Evolutionary conservation across 2,888 invertebrate genomes (phyloP).

Genomic region (Melanchra persicariae): DNA sequence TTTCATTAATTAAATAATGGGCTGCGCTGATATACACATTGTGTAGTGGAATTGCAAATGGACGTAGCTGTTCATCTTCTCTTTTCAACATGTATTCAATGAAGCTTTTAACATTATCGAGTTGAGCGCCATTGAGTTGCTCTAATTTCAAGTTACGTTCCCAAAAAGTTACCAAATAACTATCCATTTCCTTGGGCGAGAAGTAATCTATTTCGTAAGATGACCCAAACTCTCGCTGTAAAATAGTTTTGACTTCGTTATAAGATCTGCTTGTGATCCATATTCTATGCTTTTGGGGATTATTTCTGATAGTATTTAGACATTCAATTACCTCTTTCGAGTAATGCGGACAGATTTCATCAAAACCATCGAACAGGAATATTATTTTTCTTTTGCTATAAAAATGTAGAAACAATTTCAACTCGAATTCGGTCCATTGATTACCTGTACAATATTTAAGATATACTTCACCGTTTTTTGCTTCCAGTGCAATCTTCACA

Average conservation of each 20-base stretch:
- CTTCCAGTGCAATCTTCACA: conserved; percentile 1
- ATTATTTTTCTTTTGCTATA: conserved; percentile 39
- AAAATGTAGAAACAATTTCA: conserved; percentile 24
- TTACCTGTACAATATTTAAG: conserved; percentile 17
- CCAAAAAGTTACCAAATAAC: conserved; percentile 43
- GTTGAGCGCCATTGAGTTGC: conserved; percentile 26
- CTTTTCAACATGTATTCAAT: conserved; percentile 3
- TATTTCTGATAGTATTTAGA: conserved; percentile 15
- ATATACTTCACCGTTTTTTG: conserved; percentile 4
- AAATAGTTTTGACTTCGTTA: conserved; percentile 31
- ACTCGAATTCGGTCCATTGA: conserved; percentile 3
- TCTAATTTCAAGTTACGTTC: conserved; percentile 28
- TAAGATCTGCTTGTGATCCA: conserved; percentile 59
- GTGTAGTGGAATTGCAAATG: conserved; percentile 3
- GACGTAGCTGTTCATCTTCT: neutral
- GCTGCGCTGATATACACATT: neutral
- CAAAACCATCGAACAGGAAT: conserved; percentile 60
- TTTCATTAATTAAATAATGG: neutral
- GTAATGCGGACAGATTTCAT: conserved; percentile 61
- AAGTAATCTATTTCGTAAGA: conserved; percentile 38
- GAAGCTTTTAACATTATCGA: conserved; percentile 23
- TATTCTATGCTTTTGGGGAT: conserved; percentile 18
- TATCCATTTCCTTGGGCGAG: conserved; percentile 16
- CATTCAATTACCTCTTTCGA: conserved; percentile 27
- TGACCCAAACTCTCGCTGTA: conserved; percentile 40